Evolutionary conservation across 2,797 vertebrate species (phyloP).

Genomic region (Pipistrellus nathusii): DNA sequence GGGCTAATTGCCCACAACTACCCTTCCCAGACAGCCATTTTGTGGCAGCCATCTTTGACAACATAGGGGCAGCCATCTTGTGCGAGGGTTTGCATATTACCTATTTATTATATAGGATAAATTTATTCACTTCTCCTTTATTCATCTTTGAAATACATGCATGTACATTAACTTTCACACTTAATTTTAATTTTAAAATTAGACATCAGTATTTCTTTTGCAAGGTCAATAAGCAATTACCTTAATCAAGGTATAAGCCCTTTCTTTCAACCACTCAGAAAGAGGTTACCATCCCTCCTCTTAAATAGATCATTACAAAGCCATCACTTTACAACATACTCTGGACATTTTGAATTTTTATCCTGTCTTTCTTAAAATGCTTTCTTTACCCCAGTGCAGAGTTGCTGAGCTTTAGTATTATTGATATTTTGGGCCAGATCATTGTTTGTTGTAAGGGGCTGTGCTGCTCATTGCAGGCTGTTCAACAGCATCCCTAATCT

Average conservation of each 20-base stretch:
- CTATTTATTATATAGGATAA: too few relatives aligned
- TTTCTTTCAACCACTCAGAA: background rate
- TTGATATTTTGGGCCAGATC: background rate
- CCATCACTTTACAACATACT: background rate
- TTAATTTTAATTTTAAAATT: constrained; percentile 59
- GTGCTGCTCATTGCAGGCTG: background rate
- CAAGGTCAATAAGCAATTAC: background rate
- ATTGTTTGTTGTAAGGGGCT: background rate
- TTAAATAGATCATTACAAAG: background rate
- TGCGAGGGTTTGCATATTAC: too few relatives aligned
- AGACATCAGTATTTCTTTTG: background rate
- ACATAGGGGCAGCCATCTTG: too few relatives aligned
- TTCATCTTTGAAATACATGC: background rate
- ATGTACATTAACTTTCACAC: background rate
- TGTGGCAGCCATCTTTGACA: too few relatives aligned
- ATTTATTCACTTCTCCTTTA: background rate
- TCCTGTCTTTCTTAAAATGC: constrained; percentile 2
- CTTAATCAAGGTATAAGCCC: background rate
- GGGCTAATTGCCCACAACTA: too few relatives aligned
- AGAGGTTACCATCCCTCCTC: background rate
- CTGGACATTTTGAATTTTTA: background rate
- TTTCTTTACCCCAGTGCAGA: background rate
- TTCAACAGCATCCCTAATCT: background rate
- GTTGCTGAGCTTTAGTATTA: background rate
- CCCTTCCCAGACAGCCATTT: too few relatives aligned